A percentile compares a stretch with the other conserved stretches of the same genome.
Evolutionary conservation across 1,140 invertebrate species (phyloP).

Genomic region (Frieseomelitta varia): DNA sequence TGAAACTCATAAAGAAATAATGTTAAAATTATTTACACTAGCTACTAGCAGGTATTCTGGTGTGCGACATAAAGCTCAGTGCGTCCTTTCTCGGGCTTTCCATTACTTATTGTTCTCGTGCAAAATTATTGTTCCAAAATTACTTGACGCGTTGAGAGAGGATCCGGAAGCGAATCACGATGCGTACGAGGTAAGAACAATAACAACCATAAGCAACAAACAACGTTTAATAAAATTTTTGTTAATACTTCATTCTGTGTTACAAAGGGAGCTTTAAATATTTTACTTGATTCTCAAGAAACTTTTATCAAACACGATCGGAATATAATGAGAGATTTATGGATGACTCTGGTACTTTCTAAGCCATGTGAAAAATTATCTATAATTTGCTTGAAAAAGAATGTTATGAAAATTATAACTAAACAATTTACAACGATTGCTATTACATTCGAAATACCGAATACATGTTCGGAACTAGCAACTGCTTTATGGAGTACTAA

Average conservation of each 20-base stretch:
- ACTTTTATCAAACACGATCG: slow-evolving; percentile 89
- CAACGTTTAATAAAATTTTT: not conserved
- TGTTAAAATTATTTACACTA: slow-evolving; percentile 86
- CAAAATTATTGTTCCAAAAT: slow-evolving; percentile 82
- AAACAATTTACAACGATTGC: slow-evolving; percentile 84
- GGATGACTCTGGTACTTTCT: slow-evolving; percentile 89
- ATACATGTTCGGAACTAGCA: slow-evolving; percentile 82
- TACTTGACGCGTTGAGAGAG: slow-evolving; percentile 84
- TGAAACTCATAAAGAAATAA: slow-evolving; percentile 84
- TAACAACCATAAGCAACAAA: not conserved
- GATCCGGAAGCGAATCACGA: slow-evolving; percentile 86
- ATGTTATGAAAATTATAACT: slow-evolving; percentile 80
- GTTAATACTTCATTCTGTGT: slow-evolving; percentile 3
- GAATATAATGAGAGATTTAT: slow-evolving; percentile 87
- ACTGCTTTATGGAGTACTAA: slow-evolving; percentile 77
- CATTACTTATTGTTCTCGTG: slow-evolving; percentile 85
- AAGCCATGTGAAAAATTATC: slow-evolving; percentile 91
- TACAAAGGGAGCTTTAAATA: slow-evolving; percentile 88
- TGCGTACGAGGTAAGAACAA: slow-evolving; percentile 85
- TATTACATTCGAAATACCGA: slow-evolving; percentile 83
- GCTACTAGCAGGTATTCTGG: slow-evolving; percentile 87
- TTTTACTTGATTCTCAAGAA: slow-evolving; percentile 87
- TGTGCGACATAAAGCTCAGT: slow-evolving; percentile 86
- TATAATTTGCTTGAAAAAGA: slow-evolving; percentile 89
- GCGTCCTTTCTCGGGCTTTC: slow-evolving; percentile 81